Evolutionary conservation across 2,113 vertebrate species (phyloP).

Genomic region (Geothlypis trichas): DNA sequence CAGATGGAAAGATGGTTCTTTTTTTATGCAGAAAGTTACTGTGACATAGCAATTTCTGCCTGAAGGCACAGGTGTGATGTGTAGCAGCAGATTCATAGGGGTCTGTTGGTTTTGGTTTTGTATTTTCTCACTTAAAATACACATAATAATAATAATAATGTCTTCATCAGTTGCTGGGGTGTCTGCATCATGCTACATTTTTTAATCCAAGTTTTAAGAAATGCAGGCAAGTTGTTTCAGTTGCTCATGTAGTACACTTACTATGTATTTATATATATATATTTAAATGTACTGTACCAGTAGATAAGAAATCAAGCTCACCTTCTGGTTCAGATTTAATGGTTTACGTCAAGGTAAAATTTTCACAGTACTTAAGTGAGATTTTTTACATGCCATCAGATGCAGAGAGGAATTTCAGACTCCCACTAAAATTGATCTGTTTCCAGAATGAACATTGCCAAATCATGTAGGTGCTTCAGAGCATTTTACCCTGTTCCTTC

Average conservation of each 20-base stretch:
- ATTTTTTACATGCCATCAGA: background rate
- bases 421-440: background rate
- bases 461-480: background rate
- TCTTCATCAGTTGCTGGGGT: background rate
- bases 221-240: background rate
- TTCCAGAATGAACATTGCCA: constrained; percentile 25
- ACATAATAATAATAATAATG: background rate
- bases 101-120: background rate
- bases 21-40: background rate
- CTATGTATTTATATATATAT: background rate
- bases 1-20: background rate
- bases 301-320: background rate
- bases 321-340: background rate
- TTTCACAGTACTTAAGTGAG: background rate
- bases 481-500: background rate
- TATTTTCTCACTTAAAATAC: background rate
- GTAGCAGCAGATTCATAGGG: background rate
- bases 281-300: background rate
- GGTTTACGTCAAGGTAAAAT: background rate
- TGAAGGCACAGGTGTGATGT: background rate
- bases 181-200: background rate
- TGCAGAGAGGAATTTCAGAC: constrained; percentile 2
- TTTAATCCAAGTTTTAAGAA: background rate
- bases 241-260: background rate
- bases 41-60: background rate